phyloP scores from a whole-genome alignment of 1,140 invertebrate genomes.

The Tachypleus tridentatus region DNA sequence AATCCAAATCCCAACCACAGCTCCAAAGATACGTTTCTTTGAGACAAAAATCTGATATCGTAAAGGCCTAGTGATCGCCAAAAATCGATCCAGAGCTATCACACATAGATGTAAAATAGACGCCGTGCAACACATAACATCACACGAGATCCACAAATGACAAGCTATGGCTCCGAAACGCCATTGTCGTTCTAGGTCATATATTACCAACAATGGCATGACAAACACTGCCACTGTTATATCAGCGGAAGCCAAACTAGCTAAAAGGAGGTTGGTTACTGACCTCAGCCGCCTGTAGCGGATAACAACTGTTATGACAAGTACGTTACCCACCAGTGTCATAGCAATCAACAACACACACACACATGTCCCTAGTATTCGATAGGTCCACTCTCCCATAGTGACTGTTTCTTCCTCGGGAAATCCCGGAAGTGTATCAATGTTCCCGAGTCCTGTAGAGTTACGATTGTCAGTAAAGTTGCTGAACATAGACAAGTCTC shows the following conservation, averaged over 20 bases:
- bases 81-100: constrained; percentile 66
- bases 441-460: no score
- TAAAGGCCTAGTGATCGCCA: constrained; percentile 79
- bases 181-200: constrained; percentile 66
- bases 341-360: constrained; percentile 12
- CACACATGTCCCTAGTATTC: no score
- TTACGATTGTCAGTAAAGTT: no score
- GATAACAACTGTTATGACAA: constrained; percentile 72
- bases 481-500: no score
- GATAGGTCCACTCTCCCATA: no score
- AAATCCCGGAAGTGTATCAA: no score
- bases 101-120: constrained; percentile 85
- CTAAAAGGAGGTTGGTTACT: constrained; percentile 63
- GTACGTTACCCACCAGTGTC: constrained; percentile 74
- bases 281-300: constrained; percentile 61
- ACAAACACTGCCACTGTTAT: constrained; percentile 61
- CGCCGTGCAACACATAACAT: constrained; percentile 51
- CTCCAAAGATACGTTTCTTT: constrained; percentile 65
- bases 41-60: constrained; percentile 79
- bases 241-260: constrained; percentile 67
- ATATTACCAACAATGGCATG: constrained; percentile 62
- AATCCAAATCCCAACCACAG: constrained; percentile 78
- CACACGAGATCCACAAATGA: constrained; percentile 44
- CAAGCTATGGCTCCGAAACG: constrained; percentile 70
- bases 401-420: no score